Conservation (phyloP, 30 jellyfish, hydroid and myxozoan genomes). For the Hydractinia echinata region DNA sequence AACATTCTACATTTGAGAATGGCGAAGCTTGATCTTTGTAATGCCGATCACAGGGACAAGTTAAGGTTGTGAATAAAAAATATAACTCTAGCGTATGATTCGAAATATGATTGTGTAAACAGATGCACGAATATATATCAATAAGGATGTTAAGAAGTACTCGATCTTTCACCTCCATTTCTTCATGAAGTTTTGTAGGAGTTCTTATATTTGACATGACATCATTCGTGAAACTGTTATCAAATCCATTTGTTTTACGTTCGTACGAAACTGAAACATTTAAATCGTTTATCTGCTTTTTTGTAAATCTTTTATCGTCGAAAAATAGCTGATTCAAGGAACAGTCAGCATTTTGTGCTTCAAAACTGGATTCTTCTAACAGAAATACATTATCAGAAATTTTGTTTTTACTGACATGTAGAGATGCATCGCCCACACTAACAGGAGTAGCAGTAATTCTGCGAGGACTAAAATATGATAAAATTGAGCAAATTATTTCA, state of each 20-base stretch:
- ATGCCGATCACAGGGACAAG: conserved; percentile 7
- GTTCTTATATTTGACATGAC: too few species aligned
- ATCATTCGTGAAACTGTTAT: too few species aligned
- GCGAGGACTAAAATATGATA: conserved; percentile 32
- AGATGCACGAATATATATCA: conserved; percentile 43
- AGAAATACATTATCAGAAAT: conserved; percentile 15
- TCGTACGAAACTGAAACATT: too few species aligned
- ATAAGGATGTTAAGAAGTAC: conserved; percentile 27
- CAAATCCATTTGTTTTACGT: too few species aligned
- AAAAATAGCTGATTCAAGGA: conserved; percentile 23
- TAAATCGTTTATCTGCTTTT: not conserved
- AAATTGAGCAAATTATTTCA: not conserved
- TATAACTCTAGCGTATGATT: conserved; percentile 50
- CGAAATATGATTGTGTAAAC: conserved; percentile 44
- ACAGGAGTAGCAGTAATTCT: conserved; percentile 83
- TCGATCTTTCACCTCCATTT: conserved; percentile 26
- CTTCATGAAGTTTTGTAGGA: conserved; percentile 1
- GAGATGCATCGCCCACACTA: conserved; percentile 32
- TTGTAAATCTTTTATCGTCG: conserved; percentile 19
- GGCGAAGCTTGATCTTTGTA: conserved; percentile 10
- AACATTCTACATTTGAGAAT: conserved; percentile 44
- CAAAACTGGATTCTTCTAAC: conserved; percentile 18
- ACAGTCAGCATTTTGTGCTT: conserved; percentile 24
- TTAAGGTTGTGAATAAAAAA: conserved; percentile 49
- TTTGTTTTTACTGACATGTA: conserved; percentile 19